Evolutionary conservation across 2,113 vertebrate species (phyloP), one percentile per base, ranked within the genome.

Genomic region (Pseudopodoces humilis): DNA sequence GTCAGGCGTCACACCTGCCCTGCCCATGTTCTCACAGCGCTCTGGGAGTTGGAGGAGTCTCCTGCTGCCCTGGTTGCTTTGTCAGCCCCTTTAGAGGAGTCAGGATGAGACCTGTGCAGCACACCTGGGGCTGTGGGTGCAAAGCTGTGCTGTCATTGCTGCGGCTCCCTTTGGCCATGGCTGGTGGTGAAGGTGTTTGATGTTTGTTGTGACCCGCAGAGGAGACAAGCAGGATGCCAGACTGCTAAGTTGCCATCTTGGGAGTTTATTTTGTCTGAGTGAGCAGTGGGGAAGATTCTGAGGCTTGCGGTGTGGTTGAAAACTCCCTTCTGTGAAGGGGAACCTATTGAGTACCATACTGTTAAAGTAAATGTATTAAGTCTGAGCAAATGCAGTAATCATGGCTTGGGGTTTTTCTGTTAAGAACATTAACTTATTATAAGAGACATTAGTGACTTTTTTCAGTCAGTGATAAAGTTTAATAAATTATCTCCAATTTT

Each of bases 251-350:
- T 91, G 53, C 69, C 71, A 64, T 65, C 83, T 58, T 74, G 44
- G 67, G 72, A 46, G 33, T 89, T 95, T 67, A 21, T 90, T 94
- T 83, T 77, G 80, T 70, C 67, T 71, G 69, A 60, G 56, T 56
- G 83, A 95, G 80, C 86, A 79, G 64, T 24, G 72, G 64, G 88
- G 88, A 88, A 94, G 72, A 53, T 56, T 71, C 39, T 30, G 49
- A 96, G 79, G 90, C 92, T 96, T 97, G 94, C 10, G 6, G 88
- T 96, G 95, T 95, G 86, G 87, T 84, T 94, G 88, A 94, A 87
- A 95, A 88, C 67, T 98, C 97, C 98, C 98, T 98, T 98, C 98
- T 96, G 87, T 98, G 98, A 98, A 98, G 98, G 98, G 97, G 97
- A 97, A 97, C 82, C 37, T 96, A 88, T 33, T 60, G 85, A 96